A percentile compares a stretch with the other conserved stretches of the same genome.
phyloP scores from a whole-genome alignment of 30 jellyfish, hydroid and myxozoan genomes.

The Hydractinia echinata region DNA sequence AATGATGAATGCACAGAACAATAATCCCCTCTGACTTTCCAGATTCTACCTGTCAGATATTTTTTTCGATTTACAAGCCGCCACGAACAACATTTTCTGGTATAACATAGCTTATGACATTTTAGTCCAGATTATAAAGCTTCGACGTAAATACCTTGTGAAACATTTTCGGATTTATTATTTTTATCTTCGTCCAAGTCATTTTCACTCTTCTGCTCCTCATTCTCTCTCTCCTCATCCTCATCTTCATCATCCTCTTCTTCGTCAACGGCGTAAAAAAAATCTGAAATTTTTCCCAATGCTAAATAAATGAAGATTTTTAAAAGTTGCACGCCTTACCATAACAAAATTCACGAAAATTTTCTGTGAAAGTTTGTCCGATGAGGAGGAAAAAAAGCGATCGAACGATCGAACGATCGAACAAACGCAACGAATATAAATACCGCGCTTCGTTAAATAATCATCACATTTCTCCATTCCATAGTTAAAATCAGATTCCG shows the following conservation, averaged over 20 bases:
- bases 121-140: no score
- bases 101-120: no score
- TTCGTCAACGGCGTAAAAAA: background rate
- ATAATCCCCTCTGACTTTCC: no score
- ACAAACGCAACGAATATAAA: background rate
- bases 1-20: no score
- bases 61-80: no score
- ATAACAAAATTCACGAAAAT: background rate
- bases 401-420: background rate
- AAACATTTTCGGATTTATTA: no score
- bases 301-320: background rate
- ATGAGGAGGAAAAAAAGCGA: background rate
- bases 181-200: no score
- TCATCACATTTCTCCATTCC: slow-evolving; percentile 1
- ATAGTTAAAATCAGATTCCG: background rate
- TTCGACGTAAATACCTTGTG: no score
- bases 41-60: no score
- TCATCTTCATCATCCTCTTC: background rate
- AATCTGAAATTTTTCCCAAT: background rate
- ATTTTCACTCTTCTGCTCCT: background rate
- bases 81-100: no score
- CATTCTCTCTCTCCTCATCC: background rate
- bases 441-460: slow-evolving; percentile 3
- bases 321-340: no score
- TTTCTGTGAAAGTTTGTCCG: no score